Base-by-base conservation (phyloP, 2,888 invertebrate species). In the Phengaris alcon region DNA sequence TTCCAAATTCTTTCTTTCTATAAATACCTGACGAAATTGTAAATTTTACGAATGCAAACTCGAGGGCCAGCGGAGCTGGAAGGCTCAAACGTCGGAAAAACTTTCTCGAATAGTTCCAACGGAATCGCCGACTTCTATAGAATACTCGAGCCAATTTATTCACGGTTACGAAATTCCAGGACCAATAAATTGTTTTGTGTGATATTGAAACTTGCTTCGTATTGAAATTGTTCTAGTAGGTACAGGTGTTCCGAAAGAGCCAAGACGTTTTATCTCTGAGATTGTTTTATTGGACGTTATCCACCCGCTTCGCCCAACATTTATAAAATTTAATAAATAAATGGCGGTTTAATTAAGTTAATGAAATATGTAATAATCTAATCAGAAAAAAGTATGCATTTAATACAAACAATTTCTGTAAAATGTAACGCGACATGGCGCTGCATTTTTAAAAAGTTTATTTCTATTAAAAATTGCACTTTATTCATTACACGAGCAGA, bases 151-250 rank as follows among this genome's bases (percentile, higher is more conserved):
- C 77, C 79, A 79, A 82, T 82, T 81, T 81, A 81, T 81, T 81
- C 80, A 78, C 79, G 79, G 79, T 80, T 78, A 76, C 75, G 76
- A 78, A 77, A 81, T 81, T 77, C 79, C 82, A 75, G 76, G 73
- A 74, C 76, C 80, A 78, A 81, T 81, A 81, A 81, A 80, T 82
- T 81, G 81, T 82, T 82, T 81, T 79, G 82, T 77, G 82, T 79
- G 79, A 78, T 81, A 81, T 81, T 79, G 80, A 76, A 81, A 81
- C 79, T 79, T 78, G 77, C 78, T 81, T 79, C 78, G 79, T 79
- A 81, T 81, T 82, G 81, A 81, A 80, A 82, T 81, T 81, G 80
- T 81, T 81, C 74, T 57, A 75, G 76, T 52, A 52, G 52, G 52
- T 77, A 75, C 76, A 79, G 78, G 75, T 77, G 76, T 76, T 69